These are phyloP conservation scores for Scaptomyza graminum DNA, from an alignment of 1,140 invertebrate genomes.

Conservation along the genomic window DNA sequence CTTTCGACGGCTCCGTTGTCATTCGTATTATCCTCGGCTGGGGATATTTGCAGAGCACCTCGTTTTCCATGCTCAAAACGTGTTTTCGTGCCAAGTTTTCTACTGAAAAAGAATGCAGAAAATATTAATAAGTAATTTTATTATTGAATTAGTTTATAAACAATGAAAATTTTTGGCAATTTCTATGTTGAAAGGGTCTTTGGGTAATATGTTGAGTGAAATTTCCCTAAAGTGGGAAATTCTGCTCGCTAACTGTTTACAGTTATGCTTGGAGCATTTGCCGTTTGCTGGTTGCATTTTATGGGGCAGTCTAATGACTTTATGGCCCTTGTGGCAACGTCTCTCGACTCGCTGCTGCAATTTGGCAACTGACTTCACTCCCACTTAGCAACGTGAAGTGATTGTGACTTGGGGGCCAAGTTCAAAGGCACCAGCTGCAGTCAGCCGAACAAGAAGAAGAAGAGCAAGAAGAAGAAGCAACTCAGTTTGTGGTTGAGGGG, in stretches of 20 bases:
- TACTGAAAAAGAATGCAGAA: slow-evolving; percentile 1
- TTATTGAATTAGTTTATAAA: too few species aligned
- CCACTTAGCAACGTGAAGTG: not conserved
- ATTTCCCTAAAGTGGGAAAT: too few species aligned
- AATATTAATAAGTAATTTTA: not conserved
- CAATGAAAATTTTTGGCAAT: too few species aligned
- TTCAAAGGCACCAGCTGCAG: slow-evolving; percentile 33
- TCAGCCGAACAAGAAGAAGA: not conserved
- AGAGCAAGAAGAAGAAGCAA: too few species aligned
- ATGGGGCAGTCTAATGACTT: slow-evolving; percentile 37
- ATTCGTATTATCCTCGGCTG: slow-evolving; percentile 56
- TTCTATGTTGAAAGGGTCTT: too few species aligned
- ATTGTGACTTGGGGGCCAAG: not conserved
- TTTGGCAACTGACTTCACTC: slow-evolving; percentile 29
- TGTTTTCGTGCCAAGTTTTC: slow-evolving; percentile 23
- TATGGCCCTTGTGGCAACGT: slow-evolving; percentile 23
- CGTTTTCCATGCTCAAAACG: slow-evolving; percentile 7
- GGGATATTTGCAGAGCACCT: slow-evolving; percentile 43
- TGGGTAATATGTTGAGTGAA: too few species aligned
- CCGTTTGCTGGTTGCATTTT: slow-evolving; percentile 11
- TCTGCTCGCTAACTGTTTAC: not conserved
- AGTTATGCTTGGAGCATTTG: slow-evolving; percentile 1
- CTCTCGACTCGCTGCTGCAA: slow-evolving; percentile 27
- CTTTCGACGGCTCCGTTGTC: slow-evolving; percentile 84
- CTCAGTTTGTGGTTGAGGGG: not conserved